Evolutionary conservation across 2,113 vertebrate species (phyloP), one percentile per base, ranked within the genome.

Genomic region (Tetrao urogallus): DNA sequence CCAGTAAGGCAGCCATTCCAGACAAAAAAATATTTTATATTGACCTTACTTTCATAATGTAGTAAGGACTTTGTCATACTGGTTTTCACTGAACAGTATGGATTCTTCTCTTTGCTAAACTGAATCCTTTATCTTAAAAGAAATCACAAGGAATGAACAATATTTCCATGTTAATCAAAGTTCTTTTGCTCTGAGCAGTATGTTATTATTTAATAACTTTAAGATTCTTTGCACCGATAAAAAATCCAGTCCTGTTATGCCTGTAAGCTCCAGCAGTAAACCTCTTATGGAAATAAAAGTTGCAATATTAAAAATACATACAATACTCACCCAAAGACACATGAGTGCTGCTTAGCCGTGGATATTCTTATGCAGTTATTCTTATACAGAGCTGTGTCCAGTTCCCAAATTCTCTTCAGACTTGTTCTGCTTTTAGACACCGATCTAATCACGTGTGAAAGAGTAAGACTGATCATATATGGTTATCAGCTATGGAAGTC

Each of bases 21-120:
- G 42, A 45, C 66, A 63, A 54, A 63, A 63, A 83, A 70, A 7
- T 52, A 57, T 32, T 81, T 90, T 82, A 45, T 64, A 64, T 54
- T 90, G 70, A 84, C 28, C 17, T 86, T 84, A 56, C 63, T 93
- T 89, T 91, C 38, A 89, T 64, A 71, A 63, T 91, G 47, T 34
- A 19, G 6, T 66, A 66, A 60, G 52, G 5, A 15, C 78, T 82
- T 91, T 65, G 5, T 42, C 25, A 47, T 69, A 56, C 11, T 47
- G 4, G 17, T 30, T 92, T 91, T 92, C 40, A 72, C 60, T 84
- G 61, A 79, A 79, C 40, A 30, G 15, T 48, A 65, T 40, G n/a
- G 34, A 85, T 30, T n/a, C 48, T 71, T 77, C 57, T 47, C 13
- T 60, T 92, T 47, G 84, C 47, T 82, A 65, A 82, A 91, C 30